These are phyloP conservation scores for Meandrina meandrites DNA, from an alignment of 92 coral and sea anemone species.

Conservation along the genomic window DNA sequence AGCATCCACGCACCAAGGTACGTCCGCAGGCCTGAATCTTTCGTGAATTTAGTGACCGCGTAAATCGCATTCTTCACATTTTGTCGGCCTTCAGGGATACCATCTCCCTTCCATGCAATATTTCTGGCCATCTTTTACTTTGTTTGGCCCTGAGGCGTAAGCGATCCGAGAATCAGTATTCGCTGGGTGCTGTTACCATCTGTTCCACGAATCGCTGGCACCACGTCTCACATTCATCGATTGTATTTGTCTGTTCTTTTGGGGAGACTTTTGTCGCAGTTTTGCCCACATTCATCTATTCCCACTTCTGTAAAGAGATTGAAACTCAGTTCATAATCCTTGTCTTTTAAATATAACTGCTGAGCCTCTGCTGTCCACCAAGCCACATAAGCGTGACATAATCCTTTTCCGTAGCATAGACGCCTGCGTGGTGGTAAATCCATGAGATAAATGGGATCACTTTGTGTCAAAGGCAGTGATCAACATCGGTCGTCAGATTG, in stretches of 20 bases:
- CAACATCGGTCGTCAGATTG: constrained; percentile 18
- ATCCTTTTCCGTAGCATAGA: constrained; percentile 35
- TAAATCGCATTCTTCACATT: constrained; percentile 42
- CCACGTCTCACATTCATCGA: constrained; percentile 2
- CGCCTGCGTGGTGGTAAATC: constrained; percentile 59
- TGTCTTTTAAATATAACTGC: constrained; percentile 59
- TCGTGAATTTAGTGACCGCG: constrained; percentile 39
- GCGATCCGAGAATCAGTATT: constrained; percentile 67
- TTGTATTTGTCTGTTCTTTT: constrained; percentile 34
- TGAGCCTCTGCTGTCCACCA: constrained; percentile 67
- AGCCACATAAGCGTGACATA: constrained; percentile 29
- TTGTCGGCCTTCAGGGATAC: constrained; percentile 24
- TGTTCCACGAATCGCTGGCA: constrained; percentile 50
- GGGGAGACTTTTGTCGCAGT: constrained; percentile 66
- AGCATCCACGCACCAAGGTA: constrained; percentile 83
- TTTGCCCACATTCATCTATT: constrained; percentile 38
- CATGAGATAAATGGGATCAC: constrained; percentile 55
- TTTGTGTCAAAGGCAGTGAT: neutral
- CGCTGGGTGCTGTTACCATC: constrained; percentile 64
- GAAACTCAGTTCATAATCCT: constrained; percentile 61
- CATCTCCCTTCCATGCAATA: constrained; percentile 65
- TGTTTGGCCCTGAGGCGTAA: constrained; percentile 74
- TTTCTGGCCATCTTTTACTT: constrained; percentile 34
- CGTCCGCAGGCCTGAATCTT: constrained; percentile 10
- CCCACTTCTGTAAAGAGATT: constrained; percentile 79